Percentiles rank a stretch among this genome's conserved stretches.
Evolutionary conservation across 2,888 invertebrate species (phyloP).

Genomic region (Drosophila pegasa): DNA sequence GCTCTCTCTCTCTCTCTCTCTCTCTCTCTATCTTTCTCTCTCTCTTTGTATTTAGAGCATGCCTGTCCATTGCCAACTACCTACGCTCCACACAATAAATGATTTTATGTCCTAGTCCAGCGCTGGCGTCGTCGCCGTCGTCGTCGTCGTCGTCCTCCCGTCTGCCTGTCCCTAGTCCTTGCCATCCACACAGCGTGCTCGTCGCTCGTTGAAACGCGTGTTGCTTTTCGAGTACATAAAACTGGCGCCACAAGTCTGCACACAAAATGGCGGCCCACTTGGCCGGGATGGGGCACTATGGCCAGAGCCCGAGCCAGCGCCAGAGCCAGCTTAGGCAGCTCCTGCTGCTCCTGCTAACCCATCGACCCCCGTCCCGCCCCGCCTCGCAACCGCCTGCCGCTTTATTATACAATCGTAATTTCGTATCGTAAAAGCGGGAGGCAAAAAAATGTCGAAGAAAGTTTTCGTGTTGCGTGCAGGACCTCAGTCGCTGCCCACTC

Average conservation of each 20-base stretch:
- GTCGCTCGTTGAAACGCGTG: slow-evolving; percentile 57
- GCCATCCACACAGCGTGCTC: slow-evolving; percentile 15
- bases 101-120: slow-evolving; percentile 76
- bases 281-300: slow-evolving; percentile 46
- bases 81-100: slow-evolving; percentile 72
- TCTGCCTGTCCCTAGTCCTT: slow-evolving; percentile 13
- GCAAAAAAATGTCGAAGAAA: slow-evolving; percentile 72
- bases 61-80: slow-evolving; percentile 26
- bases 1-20: not conserved
- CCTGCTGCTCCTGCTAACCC: slow-evolving; percentile 10
- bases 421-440: slow-evolving; percentile 76
- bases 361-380: not conserved
- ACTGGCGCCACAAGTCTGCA: slow-evolving; percentile 76
- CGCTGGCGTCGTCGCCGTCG: slow-evolving; percentile 58
- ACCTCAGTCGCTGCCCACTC: slow-evolving; percentile 29
- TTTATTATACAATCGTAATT: slow-evolving; percentile 78
- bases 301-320: slow-evolving; percentile 18
- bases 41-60: not conserved
- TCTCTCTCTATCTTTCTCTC: not conserved
- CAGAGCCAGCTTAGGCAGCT: slow-evolving; percentile 20
- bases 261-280: slow-evolving; percentile 78
- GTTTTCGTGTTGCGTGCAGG: slow-evolving; percentile 76
- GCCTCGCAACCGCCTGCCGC: slow-evolving; percentile 42
- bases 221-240: slow-evolving; percentile 78
- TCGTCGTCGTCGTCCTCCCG: slow-evolving; percentile 42